Base-by-base conservation (phyloP, 2,888 invertebrate genomes). In the Eristalis tenax region DNA sequence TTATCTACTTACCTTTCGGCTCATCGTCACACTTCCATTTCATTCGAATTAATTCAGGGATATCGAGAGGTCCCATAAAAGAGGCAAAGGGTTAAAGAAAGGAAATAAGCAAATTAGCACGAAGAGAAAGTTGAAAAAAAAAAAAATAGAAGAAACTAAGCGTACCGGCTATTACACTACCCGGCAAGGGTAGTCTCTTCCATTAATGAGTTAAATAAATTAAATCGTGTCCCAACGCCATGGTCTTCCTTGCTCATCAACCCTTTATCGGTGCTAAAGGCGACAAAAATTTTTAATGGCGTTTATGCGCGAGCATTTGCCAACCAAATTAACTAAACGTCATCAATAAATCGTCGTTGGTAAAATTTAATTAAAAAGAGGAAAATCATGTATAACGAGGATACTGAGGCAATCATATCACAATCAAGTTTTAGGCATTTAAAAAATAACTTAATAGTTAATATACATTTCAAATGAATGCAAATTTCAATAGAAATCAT, bases 251-350 rank as follows among this genome's bases (percentile, higher is more conserved):
- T 74, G 70, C 78, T 83, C 75, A 83, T 86, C 83, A 86, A 83
- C 86, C 83, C 78, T 86, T 86, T 79, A 86, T 83, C 83, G 86
- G 83, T 75, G 78, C 79, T 83, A 63, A 61, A 75, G 82, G 77
- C 79, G 83, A 79, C 86, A 83, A 83, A 75, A 75, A 71, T 75
- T 86, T 83, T 87, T 79, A 87, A 87, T 79, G 66, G 79, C 86
- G 83, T 75, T 87, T 87, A 87, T 87, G 86, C 83, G 86, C 83
- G 75, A 87, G 86, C 86, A 87, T 87, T 87, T 87, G 66, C 83
- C 78, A 75, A 75, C 71, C 83, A 78, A 83, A 83, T 78, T 82
- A 86, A 75, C 75, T 78, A 82, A 86, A 83, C 71, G 79, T 79
- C 78, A 83, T 83, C 86, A 83, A 87, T 87, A 87, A 87, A 87